These are phyloP conservation scores for Harpalus rubripes DNA, from an alignment of 2,888 invertebrate genomes.

Conservation along the genomic window DNA sequence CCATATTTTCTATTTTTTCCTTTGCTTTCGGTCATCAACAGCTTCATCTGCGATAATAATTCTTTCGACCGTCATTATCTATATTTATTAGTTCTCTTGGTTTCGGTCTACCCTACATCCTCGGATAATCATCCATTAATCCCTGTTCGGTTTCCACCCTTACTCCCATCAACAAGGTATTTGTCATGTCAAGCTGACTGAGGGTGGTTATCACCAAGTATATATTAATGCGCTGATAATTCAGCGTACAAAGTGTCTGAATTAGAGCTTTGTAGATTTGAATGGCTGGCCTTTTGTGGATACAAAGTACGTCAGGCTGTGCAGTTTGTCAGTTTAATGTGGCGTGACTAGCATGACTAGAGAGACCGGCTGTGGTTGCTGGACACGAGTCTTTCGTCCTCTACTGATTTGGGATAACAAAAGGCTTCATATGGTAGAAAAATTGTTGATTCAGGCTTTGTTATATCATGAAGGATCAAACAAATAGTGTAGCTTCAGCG, in stretches of 20 bases:
- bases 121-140: constrained; percentile 32
- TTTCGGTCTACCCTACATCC: not conserved
- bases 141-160: not conserved
- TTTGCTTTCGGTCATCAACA: not conserved
- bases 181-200: constrained; percentile 6
- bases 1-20: not conserved
- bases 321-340: constrained; percentile 46
- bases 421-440: too few relatives aligned
- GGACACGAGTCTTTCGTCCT: constrained; percentile 1
- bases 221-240: constrained; percentile 33
- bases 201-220: not conserved
- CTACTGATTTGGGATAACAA: not conserved
- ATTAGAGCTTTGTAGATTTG: constrained; percentile 23
- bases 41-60: not conserved
- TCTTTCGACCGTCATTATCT: not conserved
- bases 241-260: constrained; percentile 38
- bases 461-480: too few relatives aligned
- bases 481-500: too few relatives aligned
- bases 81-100: constrained; percentile 13
- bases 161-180: constrained; percentile 18
- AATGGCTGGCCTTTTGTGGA: constrained; percentile 25
- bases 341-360: constrained; percentile 33
- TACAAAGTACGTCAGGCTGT: constrained; percentile 19
- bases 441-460: too few relatives aligned
- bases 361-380: not conserved